Conservation (phyloP, 2,888 invertebrate genomes). For the Abrostola triplasia region DNA sequence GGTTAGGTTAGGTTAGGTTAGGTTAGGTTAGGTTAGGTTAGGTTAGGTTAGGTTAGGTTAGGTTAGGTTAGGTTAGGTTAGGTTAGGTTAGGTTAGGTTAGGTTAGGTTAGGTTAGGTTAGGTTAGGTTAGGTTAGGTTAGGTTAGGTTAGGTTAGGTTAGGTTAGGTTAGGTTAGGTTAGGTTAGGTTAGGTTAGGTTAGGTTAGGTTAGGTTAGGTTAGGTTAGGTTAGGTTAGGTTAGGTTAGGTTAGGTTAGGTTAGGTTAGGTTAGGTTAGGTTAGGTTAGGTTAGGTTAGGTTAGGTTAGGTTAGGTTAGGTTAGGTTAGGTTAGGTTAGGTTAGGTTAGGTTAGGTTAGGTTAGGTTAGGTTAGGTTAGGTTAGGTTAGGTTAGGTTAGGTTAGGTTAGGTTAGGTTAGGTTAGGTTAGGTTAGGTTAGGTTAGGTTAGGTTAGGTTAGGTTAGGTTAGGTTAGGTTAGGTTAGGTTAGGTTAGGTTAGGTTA, state of each 20-base stretch:
- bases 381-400: conserved; percentile 28
- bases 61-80: conserved; percentile 46
- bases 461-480: too few relatives aligned
- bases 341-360: too few relatives aligned
- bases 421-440: too few relatives aligned
- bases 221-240: conserved; percentile 33
- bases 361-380: conserved; percentile 33
- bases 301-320: conserved; percentile 38
- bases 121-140: conserved; percentile 23
- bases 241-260: conserved; percentile 33
- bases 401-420: too few relatives aligned
- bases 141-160: too few relatives aligned
- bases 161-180: conserved; percentile 5
- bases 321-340: conserved; percentile 38
- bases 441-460: too few relatives aligned
- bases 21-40: conserved; percentile 41
- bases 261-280: conserved; percentile 39
- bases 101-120: conserved; percentile 9
- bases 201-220: conserved; percentile 29
- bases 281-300: conserved; percentile 40
- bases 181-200: conserved; percentile 31
- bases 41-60: conserved; percentile 47
- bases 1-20: conserved; percentile 39
- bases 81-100: not conserved
- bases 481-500: too few relatives aligned